These are phyloP conservation scores for Fabriciana adippe DNA, from an alignment of 2,888 invertebrate species.

Conservation along the genomic window DNA sequence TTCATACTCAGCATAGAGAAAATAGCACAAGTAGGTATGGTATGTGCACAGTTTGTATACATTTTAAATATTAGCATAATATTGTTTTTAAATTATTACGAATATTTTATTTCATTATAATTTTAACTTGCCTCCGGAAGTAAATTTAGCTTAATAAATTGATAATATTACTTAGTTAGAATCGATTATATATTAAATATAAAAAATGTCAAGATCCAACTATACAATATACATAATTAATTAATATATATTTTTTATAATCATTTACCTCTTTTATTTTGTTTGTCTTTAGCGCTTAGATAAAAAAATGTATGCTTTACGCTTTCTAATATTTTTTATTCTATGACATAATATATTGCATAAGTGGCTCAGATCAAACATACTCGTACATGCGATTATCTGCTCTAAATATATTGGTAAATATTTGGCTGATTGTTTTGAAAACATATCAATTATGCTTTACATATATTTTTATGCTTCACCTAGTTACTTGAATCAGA, in stretches of 20 bases:
- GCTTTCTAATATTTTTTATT: slow-evolving; percentile 19
- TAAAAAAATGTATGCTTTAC: background rate
- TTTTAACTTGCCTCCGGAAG: too few species aligned
- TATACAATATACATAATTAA: background rate
- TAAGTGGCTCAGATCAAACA: slow-evolving; percentile 60
- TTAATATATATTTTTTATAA: background rate
- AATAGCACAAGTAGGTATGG: background rate
- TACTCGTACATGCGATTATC: slow-evolving; percentile 70
- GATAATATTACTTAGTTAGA: too few species aligned
- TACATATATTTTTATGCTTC: slow-evolving; percentile 12
- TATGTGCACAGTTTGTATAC: background rate
- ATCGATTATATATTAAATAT: too few species aligned
- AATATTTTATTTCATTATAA: too few species aligned
- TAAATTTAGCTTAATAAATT: too few species aligned
- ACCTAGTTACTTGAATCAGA: background rate
- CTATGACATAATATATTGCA: slow-evolving; percentile 51
- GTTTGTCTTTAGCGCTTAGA: background rate
- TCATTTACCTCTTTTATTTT: background rate
- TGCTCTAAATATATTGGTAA: slow-evolving; percentile 58
- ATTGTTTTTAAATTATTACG: too few species aligned
- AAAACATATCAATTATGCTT: slow-evolving; percentile 38
- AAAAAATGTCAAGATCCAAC: too few species aligned
- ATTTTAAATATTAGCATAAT: background rate
- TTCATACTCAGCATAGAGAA: slow-evolving; percentile 50
- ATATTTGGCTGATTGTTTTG: slow-evolving; percentile 62